phyloP scores from a whole-genome alignment of 2,113 vertebrate species.

The Oreamnos americanus region DNA sequence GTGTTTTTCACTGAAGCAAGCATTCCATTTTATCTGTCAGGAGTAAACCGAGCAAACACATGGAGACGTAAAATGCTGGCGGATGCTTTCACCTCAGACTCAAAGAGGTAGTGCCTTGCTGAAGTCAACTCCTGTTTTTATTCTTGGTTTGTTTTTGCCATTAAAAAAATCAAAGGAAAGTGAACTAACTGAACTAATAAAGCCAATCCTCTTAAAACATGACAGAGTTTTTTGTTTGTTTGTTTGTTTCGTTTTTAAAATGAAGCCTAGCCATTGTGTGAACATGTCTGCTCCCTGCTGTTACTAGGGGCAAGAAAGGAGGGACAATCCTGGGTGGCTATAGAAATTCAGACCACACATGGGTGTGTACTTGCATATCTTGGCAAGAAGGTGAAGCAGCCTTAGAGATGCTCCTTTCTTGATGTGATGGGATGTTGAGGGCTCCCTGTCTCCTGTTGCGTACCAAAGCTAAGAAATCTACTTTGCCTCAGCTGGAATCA shows the following conservation, averaged over 20 bases:
- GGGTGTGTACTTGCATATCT: constrained; percentile 63
- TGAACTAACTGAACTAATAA: background rate
- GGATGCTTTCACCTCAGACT: background rate
- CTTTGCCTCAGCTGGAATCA: constrained; percentile 40
- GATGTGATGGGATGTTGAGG: constrained; percentile 34
- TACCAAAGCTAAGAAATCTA: background rate
- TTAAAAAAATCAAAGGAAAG: background rate
- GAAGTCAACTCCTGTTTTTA: background rate
- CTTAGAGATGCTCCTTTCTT: constrained; percentile 20
- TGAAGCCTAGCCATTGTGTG: background rate
- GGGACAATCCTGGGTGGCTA: background rate
- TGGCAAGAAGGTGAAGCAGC: constrained; percentile 28
- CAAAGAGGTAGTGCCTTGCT: background rate
- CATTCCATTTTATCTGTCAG: constrained; percentile 70
- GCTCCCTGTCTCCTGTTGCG: background rate
- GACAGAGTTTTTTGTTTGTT: background rate
- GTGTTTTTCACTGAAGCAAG: constrained; percentile 72
- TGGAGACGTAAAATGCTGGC: background rate
- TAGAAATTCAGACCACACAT: constrained; percentile 68
- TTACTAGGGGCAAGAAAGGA: background rate
- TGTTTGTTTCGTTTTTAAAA: background rate
- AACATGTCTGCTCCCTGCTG: background rate
- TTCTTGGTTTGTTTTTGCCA: background rate
- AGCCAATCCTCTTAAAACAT: constrained; percentile 44
- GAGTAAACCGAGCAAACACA: constrained; percentile 34